Evolutionary conservation across 2,888 invertebrate genomes (phyloP).

Genomic region (Ochropacha duplaris): DNA sequence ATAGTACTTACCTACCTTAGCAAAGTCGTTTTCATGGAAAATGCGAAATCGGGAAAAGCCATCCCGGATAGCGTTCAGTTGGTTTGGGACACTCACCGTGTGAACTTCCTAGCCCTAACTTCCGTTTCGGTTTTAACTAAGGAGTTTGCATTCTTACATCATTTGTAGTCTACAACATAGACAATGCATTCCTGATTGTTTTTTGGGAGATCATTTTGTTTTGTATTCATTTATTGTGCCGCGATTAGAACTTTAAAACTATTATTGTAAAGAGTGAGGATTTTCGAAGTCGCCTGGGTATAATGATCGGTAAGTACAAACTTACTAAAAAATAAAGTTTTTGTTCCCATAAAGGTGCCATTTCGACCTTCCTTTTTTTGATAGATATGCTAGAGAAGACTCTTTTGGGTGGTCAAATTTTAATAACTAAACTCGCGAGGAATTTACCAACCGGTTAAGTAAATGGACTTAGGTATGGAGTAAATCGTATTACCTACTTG

Average conservation of each 20-base stretch:
- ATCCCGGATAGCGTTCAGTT: constrained; percentile 72
- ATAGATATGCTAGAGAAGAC: too few species aligned
- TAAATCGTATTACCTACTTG: too few species aligned
- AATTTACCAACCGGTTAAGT: too few species aligned
- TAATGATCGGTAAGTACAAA: constrained; percentile 73
- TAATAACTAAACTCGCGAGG: too few species aligned
- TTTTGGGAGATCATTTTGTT: background rate
- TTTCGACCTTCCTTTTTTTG: too few species aligned
- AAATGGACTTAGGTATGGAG: too few species aligned
- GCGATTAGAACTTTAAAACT: constrained; percentile 62
- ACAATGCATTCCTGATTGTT: background rate
- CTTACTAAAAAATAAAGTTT: constrained; percentile 18
- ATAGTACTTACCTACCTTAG: constrained; percentile 22
- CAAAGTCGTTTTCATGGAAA: constrained; percentile 46
- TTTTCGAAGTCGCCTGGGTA: constrained; percentile 58
- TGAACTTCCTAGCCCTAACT: constrained; percentile 45
- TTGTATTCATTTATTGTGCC: constrained; percentile 11
- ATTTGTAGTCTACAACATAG: background rate
- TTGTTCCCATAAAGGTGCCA: too few species aligned
- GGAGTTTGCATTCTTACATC: background rate
- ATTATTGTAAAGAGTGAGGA: constrained; percentile 54
- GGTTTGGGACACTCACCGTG: constrained; percentile 65
- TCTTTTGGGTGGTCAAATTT: too few species aligned
- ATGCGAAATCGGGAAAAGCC: constrained; percentile 64
- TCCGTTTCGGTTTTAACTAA: constrained; percentile 5